phyloP scores from a whole-genome alignment of 2,113 vertebrate genomes.

The Hippocampus comes region DNA sequence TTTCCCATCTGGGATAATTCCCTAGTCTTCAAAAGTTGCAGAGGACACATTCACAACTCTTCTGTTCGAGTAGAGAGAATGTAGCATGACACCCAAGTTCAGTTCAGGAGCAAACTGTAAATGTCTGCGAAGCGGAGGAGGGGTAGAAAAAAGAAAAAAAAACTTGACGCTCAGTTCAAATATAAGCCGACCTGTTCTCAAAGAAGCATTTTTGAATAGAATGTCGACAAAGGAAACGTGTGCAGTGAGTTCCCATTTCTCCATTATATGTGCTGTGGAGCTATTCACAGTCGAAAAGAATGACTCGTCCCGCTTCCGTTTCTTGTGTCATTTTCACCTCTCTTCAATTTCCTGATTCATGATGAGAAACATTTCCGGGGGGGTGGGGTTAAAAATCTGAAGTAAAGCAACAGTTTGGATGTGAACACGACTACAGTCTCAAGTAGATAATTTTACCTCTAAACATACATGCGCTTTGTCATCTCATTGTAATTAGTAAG shows the following conservation, averaged over 20 bases:
- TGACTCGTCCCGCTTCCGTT: background rate
- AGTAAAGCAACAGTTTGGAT: background rate
- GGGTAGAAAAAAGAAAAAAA: background rate
- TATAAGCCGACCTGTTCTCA: background rate
- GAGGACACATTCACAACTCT: conserved; percentile 22
- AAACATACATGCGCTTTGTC: background rate
- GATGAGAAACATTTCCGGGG: background rate
- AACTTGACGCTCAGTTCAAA: background rate
- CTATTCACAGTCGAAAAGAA: background rate
- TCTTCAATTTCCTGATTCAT: conserved; percentile 1
- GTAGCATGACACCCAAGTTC: conserved; percentile 18
- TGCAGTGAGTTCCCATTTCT: background rate
- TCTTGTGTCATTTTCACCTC: background rate
- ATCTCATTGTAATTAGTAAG: background rate
- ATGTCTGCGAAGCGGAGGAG: background rate
- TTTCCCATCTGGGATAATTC: conserved; percentile 46
- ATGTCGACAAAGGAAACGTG: background rate
- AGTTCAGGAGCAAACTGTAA: background rate
- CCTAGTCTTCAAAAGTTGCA: conserved; percentile 45
- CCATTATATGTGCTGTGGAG: background rate
- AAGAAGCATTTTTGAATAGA: conserved; percentile 5
- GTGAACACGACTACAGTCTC: background rate
- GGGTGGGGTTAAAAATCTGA: background rate
- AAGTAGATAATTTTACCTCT: background rate
- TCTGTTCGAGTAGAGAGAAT: conserved; percentile 18